phyloP scores from a whole-genome alignment of 2,113 vertebrate species.

The Patagioenas fasciata region DNA sequence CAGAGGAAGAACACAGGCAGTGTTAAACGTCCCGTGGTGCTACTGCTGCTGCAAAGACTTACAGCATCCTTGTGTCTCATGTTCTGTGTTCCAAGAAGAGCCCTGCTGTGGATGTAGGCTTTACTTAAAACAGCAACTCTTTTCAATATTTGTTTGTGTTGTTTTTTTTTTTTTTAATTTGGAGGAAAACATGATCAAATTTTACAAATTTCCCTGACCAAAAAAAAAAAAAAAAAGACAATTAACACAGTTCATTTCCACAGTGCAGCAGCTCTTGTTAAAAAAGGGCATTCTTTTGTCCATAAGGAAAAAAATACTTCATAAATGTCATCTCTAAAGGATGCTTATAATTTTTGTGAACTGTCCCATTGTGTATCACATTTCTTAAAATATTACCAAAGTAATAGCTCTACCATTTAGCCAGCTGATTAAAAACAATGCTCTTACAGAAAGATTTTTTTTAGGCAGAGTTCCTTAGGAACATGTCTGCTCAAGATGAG shows the following conservation, averaged over 20 bases:
- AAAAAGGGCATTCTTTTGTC: neutral
- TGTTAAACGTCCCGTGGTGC: rapidly evolving
- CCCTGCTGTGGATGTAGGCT: neutral
- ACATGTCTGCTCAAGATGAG: neutral
- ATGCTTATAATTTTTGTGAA: neutral
- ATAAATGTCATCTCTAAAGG: neutral
- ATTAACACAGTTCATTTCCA: neutral
- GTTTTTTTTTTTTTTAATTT: neutral
- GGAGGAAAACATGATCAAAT: neutral
- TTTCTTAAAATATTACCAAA: neutral
- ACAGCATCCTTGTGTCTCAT: neutral
- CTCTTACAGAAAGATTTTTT: neutral
- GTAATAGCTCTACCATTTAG: neutral
- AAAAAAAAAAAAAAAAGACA: neutral
- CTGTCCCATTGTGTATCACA: neutral
- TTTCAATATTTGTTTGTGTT: neutral
- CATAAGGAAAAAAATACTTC: neutral
- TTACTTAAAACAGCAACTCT: neutral
- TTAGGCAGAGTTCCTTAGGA: neutral
- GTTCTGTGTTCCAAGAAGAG: neutral
- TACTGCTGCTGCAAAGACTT: neutral
- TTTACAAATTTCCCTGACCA: neutral
- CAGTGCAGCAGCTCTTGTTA: neutral
- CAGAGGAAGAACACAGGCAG: neutral
- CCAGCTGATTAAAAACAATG: neutral